Base-by-base conservation (phyloP, 2,113 vertebrate genomes). In the Micromys minutus region DNA sequence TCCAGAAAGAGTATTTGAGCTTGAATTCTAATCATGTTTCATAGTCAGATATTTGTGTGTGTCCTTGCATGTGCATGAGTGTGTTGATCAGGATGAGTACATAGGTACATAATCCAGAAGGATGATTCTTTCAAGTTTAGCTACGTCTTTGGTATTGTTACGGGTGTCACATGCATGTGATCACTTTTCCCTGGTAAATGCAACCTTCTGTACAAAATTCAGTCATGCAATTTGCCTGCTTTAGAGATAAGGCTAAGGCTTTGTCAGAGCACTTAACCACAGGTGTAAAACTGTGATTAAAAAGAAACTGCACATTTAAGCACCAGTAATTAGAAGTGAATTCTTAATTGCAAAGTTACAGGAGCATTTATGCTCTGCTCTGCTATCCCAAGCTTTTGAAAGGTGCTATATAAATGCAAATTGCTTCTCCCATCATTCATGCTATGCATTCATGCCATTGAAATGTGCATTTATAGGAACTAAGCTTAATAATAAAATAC, bases 311-410 rank as follows among this genome's bases (percentile, higher is more conserved):
- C 36, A 96, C 65, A 97, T 97, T 97, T 98, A 98, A 97, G 97
- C 92, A 97, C 90, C 97, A 98, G 98, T 97, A 98, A 97, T 98
- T 96, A 98, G 97, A 97, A 97, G 96, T 94, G 90, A 97, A 97
- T 97, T 96, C 96, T 91, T 98, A 98, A 98, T 98, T 97, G 97
- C 86, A 98, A 98, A 97, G 97, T 96, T 97, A 96, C 95, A 83
- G 92, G 94, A 93, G 95, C 97, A 97, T 96, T 96, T 96, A 96
- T 92, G 94, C 97, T 97, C 97, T 45, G 3, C 96, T 97, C 95
- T 97, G 91, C 96, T 83, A 96, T 97, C 74, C 75, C 94, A 92
- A 96, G 92, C 81, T 89, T 97, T 93, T 95, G 96, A 97, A 89
- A 97, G 87, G 17, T 93, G 52, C 50, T 96, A 96, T 94, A 97